Base-by-base conservation (phyloP, 1,140 invertebrate species). In the Drosophila ironensis region DNA sequence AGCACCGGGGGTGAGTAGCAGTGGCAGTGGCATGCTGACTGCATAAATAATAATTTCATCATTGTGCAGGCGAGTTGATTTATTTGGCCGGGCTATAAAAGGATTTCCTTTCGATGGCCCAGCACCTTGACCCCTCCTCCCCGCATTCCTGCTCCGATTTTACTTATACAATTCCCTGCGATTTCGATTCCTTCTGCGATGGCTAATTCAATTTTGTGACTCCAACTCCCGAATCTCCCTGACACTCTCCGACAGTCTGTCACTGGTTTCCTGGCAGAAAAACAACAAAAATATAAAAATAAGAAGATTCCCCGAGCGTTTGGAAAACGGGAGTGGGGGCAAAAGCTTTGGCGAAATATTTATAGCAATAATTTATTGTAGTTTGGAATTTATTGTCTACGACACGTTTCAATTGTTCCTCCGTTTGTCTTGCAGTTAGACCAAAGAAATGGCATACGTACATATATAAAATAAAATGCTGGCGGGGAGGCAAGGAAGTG, bases 11-110 rank as follows among this genome's bases (percentile, higher is more conserved):
- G 33, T 24, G 56, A 33, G 56, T 52, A 42, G 14, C 1, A 16
- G 41, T 12, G 14, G 40, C 33, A 22, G 27, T 14, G 28, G 41
- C 25, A 14, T 11, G 24, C 59, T 45, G 47, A 70, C 68, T 88
- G 72, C 87, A 88, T 88, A 88, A 88, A 88, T 88, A 88, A 88
- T 88, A 88, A 88, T 88, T 88, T 88, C 87, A 88, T 88, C 87
- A 88, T 88, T 88, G 87, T 86, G 73, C 66, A 44, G 44, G 63
- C 48, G 46, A 41, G 56, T 81, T 88, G 87, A 88, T 88, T 88
- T 88, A 88, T 88, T 87, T 86, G 37, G 59, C 41, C 6, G 41
- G 64, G 38, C 80, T 75, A 66, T 86, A 86, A 75, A 86, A 86
- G 80, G 80, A 86, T 80, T 63, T 68, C 20, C 47, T 70, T 77